Evolutionary conservation across 23 tunicate genomes (phyloP).

Genomic region (Phallusia fumigata): DNA sequence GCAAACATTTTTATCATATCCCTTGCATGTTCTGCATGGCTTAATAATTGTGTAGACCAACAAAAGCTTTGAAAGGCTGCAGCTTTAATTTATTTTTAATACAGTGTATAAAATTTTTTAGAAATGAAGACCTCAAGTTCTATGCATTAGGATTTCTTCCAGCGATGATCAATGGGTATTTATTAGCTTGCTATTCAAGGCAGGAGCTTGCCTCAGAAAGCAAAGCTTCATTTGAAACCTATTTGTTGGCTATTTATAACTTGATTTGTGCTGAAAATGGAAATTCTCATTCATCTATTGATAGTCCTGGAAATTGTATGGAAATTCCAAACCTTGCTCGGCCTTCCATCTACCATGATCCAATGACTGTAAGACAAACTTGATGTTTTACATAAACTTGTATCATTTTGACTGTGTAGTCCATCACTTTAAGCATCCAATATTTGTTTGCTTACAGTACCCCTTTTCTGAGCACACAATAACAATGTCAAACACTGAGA

Average conservation of each 20-base stretch:
- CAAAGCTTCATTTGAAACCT: constrained; percentile 35
- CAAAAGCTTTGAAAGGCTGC: too few species aligned
- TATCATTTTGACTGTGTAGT: background rate
- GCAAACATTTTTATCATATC: too few species aligned
- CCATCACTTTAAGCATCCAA: background rate
- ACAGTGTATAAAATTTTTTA: too few species aligned
- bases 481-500: constrained; percentile 30
- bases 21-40: too few species aligned
- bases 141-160: constrained; percentile 58
- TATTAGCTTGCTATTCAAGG: constrained; percentile 21
- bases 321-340: constrained; percentile 57
- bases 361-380: constrained; percentile 69
- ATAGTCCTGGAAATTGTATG: constrained; percentile 14
- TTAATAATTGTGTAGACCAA: too few species aligned
- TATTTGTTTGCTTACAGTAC: constrained; percentile 25
- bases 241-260: constrained; percentile 64
- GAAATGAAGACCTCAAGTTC: constrained; percentile 33
- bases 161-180: constrained; percentile 35
- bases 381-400: too few species aligned
- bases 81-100: too few species aligned
- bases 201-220: constrained; percentile 9
- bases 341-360: constrained; percentile 70
- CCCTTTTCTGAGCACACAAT: constrained; percentile 75
- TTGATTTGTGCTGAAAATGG: constrained; percentile 34
- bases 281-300: background rate